phyloP scores from a whole-genome alignment of 2,888 invertebrate species.

The Helicoverpa assulta region DNA sequence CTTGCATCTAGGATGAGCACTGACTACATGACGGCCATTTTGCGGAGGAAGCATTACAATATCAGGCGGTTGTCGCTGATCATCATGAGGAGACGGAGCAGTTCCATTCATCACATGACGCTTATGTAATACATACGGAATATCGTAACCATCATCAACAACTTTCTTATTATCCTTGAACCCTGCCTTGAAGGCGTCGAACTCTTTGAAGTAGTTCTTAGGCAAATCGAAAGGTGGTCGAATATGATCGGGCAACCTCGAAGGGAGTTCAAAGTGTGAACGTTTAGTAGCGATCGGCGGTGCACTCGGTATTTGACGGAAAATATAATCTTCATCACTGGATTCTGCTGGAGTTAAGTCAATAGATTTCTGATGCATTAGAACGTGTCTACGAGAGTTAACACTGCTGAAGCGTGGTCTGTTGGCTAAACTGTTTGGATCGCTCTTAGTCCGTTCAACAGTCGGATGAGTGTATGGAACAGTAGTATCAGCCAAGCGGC shows the following conservation, averaged over 20 bases:
- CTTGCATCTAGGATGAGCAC: conserved; percentile 86
- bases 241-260: conserved; percentile 89
- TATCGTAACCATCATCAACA: conserved; percentile 92
- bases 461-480: conserved; percentile 92
- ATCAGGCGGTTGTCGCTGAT: conserved; percentile 83
- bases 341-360: conserved; percentile 96
- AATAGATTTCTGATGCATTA: conserved; percentile 96
- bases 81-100: conserved; percentile 91
- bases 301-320: conserved; percentile 93
- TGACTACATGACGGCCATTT: conserved; percentile 85
- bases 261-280: conserved; percentile 92
- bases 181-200: conserved; percentile 90
- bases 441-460: conserved; percentile 96
- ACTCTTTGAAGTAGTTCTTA: conserved; percentile 93
- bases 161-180: conserved; percentile 87
- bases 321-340: conserved; percentile 95
- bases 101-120: conserved; percentile 96
- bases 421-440: conserved; percentile 94
- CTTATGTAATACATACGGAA: conserved; percentile 96
- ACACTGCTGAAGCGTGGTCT: conserved; percentile 93
- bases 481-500: conserved; percentile 86
- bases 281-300: conserved; percentile 93
- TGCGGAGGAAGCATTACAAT: conserved; percentile 86
- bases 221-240: conserved; percentile 93
- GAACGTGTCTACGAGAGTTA: conserved; percentile 93